Conservation (phyloP, 2,797 vertebrate species). For the Phalloptychus januarius region DNA sequence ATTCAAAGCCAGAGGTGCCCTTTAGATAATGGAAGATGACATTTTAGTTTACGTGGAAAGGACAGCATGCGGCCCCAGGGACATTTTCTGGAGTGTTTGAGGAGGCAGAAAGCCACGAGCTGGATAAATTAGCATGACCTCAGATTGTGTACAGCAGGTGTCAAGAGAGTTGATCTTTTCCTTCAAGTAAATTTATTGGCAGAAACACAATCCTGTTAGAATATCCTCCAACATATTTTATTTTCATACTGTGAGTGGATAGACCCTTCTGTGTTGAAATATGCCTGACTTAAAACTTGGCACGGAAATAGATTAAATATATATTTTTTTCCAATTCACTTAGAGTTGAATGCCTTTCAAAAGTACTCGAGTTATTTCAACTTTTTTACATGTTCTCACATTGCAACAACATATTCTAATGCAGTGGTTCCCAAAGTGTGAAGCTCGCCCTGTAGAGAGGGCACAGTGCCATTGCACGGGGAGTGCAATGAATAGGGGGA, state of each 20-base stretch:
- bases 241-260: conserved; percentile 24
- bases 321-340: not conserved
- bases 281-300: conserved; percentile 21
- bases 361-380: not conserved
- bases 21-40: conserved; percentile 58
- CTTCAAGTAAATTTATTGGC: conserved; percentile 22
- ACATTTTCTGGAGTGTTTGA: conserved; percentile 45
- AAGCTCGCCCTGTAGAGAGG: too few species aligned
- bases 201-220: conserved; percentile 17
- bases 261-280: conserved; percentile 17
- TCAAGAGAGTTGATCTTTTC: conserved; percentile 16
- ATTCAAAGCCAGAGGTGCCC: conserved; percentile 47
- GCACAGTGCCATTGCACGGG: too few species aligned
- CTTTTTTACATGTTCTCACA: not conserved
- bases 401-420: not conserved
- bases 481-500: too few species aligned
- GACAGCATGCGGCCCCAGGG: conserved; percentile 39
- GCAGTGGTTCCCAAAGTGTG: too few species aligned
- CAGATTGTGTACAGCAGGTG: conserved; percentile 36
- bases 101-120: conserved; percentile 37
- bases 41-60: conserved; percentile 52
- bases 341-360: not conserved
- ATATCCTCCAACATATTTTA: conserved; percentile 12
- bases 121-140: conserved; percentile 54
- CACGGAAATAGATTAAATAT: conserved; percentile 4